Evolutionary conservation across 2,113 vertebrate genomes (phyloP), one percentile per base, ranked within the genome.

Genomic region (Callospermophilus lateralis): DNA sequence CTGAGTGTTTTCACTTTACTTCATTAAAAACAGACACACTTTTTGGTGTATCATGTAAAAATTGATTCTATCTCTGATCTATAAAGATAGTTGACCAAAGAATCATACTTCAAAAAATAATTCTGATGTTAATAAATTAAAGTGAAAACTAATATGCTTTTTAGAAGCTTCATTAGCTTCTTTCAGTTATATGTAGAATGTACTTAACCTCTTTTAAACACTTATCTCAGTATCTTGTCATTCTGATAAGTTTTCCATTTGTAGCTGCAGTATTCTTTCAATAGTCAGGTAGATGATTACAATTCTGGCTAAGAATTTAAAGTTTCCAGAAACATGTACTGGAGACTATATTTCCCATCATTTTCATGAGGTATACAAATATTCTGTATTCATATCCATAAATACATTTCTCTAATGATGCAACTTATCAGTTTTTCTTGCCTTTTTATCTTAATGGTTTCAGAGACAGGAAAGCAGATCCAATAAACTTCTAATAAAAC

Each of bases 71-170:
- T 45, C 67, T 96, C 32, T 51, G 45, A 3, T 65, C 34, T 51
- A 5, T 22, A 89, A 97, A 42, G 79, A 45, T 32, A 94, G 34
- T 19, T 72, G 17, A 30, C 58, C 84, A 93, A 86, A 73, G 65
- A 97, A 89, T 55, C 80, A 65, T 9, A 87, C 20, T 85, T 95
- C 53, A 96, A 86, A 89, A 89, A 96, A 90, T 77, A 86, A 89
- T 70, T 67, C 15, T 34, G 67, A 83, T 9, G 67, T 93, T 86
- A 93, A 68, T 68, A 92, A 81, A 74, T 73, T 94, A 95, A 97
- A 85, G 92, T 68, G 11, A 86, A 90, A 93, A 80, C 55, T 1
- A 80, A 70, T 34, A 53, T 30, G 11, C 9, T 90, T 63, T 78
- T 42, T 22, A 83, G 92, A 86, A 90, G 58, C 15, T 53, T 0